phyloP scores from a whole-genome alignment of 2,888 invertebrate species.

The Cheilosia urbana region DNA sequence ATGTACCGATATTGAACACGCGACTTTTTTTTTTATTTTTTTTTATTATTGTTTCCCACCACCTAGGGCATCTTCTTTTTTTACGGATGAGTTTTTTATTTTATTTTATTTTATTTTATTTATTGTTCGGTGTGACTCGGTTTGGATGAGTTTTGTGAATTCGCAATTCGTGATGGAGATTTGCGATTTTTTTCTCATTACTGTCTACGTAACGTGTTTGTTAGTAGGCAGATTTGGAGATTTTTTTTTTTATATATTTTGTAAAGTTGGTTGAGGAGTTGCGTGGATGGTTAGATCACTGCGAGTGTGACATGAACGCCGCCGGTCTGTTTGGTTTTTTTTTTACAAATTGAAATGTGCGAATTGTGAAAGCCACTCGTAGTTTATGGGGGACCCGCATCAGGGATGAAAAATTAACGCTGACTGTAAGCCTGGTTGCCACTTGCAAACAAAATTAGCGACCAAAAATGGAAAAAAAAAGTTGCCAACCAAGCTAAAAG shows the following conservation, averaged over 20 bases:
- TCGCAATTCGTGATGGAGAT: not conserved
- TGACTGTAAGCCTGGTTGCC: too few species aligned
- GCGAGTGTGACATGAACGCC: too few species aligned
- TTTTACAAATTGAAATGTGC: too few species aligned
- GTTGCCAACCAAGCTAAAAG: too few species aligned
- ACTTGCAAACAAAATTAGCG: too few species aligned
- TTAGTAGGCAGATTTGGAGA: not conserved
- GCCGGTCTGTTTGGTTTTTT: too few species aligned
- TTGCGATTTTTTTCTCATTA: not conserved
- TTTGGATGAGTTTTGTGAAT: slow-evolving; percentile 18
- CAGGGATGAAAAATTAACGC: too few species aligned
- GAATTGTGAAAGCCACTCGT: too few species aligned
- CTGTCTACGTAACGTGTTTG: slow-evolving; percentile 14
- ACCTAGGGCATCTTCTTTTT: slow-evolving; percentile 22
- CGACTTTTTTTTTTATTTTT: slow-evolving; percentile 1
- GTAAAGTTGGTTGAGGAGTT: not conserved
- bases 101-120: not conserved
- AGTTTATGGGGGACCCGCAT: too few species aligned
- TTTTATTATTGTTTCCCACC: not conserved
- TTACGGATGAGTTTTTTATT: slow-evolving; percentile 17
- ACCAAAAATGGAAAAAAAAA: too few species aligned
- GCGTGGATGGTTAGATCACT: not conserved
- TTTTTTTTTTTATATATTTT: not conserved
- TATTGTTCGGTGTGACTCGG: slow-evolving; percentile 14
- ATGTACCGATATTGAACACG: slow-evolving; percentile 8